Base-by-base conservation (phyloP, 2,113 vertebrate species). In the Carassius auratus region DNA sequence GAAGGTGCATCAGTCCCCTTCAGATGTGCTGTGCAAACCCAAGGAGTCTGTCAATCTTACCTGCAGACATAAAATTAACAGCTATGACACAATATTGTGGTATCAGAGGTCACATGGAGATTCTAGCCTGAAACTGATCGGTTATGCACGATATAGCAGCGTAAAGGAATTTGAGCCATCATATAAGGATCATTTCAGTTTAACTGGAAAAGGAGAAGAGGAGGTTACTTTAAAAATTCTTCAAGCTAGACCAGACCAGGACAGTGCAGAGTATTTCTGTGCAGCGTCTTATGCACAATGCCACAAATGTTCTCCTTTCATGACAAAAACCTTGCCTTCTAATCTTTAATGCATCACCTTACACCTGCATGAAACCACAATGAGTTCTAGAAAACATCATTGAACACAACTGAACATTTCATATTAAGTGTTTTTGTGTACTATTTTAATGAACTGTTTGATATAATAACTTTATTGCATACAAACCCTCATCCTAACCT, bases 21-120 rank as follows among this genome's bases (percentile, higher is more conserved):
- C 80, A 80, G 55, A 86, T 71, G 79, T 90, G 12, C 5, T 86
- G 64, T 73, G 84, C 79, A 0, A 42, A 23, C n/a, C 77, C 19
- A 78, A 85, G 9, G 8, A 66, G 0, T 64, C 76, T 23, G 52
- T 84, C 2, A 57, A 38, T n/a, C 21, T 89, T 38, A 83, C 42
- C 50, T 90, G 88, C 62, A 78, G 9, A 3, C 86, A 90, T 21
- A 62, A 5, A 9, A 84, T 86, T 8, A 0, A 1, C 1, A 80
- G 0, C 52, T 89, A 88, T 76, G 15, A 81, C 15, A 15, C 59
- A 23, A 85, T 89, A 14, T 36, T 88, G 75, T 90, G 89, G 89
- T 89, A 87, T 45, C 59, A 85, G 36, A 66, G 30, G 48, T 21
- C 23, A 14, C 14, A 42, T 33, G 50, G 68, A 82, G 59, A 84